phyloP scores from a whole-genome alignment of 2,888 invertebrate genomes.

The Eupeodes luniger region DNA sequence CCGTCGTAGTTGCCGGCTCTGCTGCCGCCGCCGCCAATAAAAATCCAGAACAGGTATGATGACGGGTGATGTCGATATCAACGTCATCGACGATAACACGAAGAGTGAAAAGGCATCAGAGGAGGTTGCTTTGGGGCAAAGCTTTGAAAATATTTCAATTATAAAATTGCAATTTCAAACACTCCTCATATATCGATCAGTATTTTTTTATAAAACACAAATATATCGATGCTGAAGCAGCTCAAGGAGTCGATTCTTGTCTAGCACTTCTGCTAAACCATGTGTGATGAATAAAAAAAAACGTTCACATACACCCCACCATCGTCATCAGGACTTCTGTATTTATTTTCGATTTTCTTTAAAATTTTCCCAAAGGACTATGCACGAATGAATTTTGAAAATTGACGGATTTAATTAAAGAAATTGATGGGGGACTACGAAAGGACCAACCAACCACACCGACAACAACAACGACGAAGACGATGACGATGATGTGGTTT shows the following conservation, averaged over 20 bases:
- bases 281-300: neutral
- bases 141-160: constrained; percentile 65
- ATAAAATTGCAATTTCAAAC: constrained; percentile 69
- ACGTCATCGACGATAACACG: neutral
- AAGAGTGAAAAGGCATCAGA: neutral
- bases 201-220: neutral
- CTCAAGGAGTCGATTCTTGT: neutral
- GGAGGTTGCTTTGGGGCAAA: constrained; percentile 13
- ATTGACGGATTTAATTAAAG: constrained; percentile 74
- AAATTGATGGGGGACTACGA: constrained; percentile 65
- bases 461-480: neutral
- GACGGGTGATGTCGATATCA: too few species aligned
- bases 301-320: neutral
- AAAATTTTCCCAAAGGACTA: constrained; percentile 51
- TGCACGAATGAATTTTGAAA: constrained; percentile 69
- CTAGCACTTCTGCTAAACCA: neutral
- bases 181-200: constrained; percentile 26
- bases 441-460: too few species aligned
- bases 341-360: constrained; percentile 53
- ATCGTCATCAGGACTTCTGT: constrained; percentile 16
- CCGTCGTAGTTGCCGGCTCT: neutral
- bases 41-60: constrained; percentile 4
- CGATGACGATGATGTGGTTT: constrained; percentile 38
- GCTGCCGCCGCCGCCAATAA: neutral
- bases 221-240: neutral